Evolutionary conservation across 1,140 invertebrate species (phyloP), one percentile per base, ranked within the genome.

Genomic region (Metaphire vulgaris): DNA sequence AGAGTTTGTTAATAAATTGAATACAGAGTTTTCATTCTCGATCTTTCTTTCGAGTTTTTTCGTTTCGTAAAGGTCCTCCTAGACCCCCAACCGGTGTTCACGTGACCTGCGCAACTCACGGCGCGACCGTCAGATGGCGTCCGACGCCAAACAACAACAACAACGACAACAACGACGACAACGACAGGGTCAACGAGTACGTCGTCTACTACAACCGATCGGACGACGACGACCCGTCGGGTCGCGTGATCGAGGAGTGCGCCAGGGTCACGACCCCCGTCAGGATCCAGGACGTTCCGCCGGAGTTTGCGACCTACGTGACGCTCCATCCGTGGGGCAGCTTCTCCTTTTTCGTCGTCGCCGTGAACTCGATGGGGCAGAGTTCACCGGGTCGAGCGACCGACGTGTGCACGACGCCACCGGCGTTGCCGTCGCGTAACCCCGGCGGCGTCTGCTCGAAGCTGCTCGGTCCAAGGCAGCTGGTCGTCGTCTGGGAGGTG

Each of bases 291-390:
- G 6, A 6, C 21, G 6, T 21, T 56, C 41, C 41, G 6, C 6
- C 21, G 41, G 41, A 56, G 66, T 16, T 21, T 16, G 33, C 56
- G 6, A 34, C 77, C 28, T 16, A 21, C 33, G 56, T 78, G 2
- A 34, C 2, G 28, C 78, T 72, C 30, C 33, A 29, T 32, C 95
- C 96, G 0, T 97, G 93, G 92, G 90, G 93, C 0, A 98, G 97
- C 86, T 99, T 98, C 83, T 98, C 96, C 0, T 99, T 97, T 90
- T 88, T 96, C 66, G 93, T 99, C 0, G 89, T 95, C 68, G 95
- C 96, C 0, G 90, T 90, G 82, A 99, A 99, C 86, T 96, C 96
- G 86, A 95, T 98, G 80, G 97, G 97, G n/a, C 89, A 90, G 2
- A 98, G 96, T 32, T 26, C 56, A n/a, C 89, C 90, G 2, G 98